These are phyloP conservation scores for Pteruthius melanotis DNA, from an alignment of 2,113 vertebrate genomes.

Conservation along the genomic window DNA sequence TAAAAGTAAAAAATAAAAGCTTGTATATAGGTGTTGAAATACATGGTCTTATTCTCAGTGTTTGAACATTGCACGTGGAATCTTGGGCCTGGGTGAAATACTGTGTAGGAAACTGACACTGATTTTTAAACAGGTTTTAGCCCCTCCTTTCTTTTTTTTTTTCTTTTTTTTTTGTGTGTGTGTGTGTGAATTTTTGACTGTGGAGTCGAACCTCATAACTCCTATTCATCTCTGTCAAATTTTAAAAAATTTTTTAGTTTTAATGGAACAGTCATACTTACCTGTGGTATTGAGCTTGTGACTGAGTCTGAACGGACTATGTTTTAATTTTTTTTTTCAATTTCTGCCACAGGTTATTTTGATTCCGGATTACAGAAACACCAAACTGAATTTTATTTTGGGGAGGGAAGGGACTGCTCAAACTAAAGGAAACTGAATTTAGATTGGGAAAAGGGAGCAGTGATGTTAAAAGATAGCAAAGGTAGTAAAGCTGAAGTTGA, in stretches of 20 bases:
- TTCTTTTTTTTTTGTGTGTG: too few species aligned
- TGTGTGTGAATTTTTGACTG: background rate
- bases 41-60: background rate
- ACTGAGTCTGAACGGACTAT: background rate
- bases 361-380: background rate
- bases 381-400: background rate
- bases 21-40: background rate
- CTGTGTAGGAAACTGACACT: background rate
- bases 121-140: background rate
- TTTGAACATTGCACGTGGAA: background rate
- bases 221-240: background rate
- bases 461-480: background rate
- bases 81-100: background rate
- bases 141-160: accelerated
- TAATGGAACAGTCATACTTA: background rate
- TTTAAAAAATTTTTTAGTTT: background rate
- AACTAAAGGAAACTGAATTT: background rate
- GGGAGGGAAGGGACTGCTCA: background rate
- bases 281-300: background rate
- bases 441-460: background rate
- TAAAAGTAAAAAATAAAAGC: background rate
- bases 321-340: background rate
- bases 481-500: background rate
- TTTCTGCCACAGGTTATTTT: background rate
- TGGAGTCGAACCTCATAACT: background rate